A percentile compares a stretch with the other conserved stretches of the same genome.
These are phyloP conservation scores for Bergia sp. DNA, from an alignment of 92 coral and sea anemone genomes.

Conservation along the genomic window DNA sequence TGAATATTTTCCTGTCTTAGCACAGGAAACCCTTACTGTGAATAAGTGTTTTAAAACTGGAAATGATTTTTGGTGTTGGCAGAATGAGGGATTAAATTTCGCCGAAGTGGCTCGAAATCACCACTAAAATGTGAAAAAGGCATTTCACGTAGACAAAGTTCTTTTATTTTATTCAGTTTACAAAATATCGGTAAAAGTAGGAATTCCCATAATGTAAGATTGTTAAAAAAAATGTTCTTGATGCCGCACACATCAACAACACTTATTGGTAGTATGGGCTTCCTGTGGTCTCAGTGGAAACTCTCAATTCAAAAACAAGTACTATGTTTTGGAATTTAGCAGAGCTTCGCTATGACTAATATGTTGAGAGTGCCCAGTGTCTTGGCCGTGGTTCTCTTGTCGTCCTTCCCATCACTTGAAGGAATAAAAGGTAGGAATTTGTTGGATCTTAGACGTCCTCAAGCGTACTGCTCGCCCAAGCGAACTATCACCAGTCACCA, in stretches of 20 bases:
- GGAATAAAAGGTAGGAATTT: conserved; percentile 18
- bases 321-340: background rate
- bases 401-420: background rate
- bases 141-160: no score
- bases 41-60: background rate
- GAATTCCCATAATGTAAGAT: no score
- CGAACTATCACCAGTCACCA: background rate
- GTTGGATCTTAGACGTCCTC: background rate
- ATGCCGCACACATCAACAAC: no score
- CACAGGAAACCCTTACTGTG: background rate
- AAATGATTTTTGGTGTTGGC: no score
- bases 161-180: no score
- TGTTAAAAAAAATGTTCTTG: no score
- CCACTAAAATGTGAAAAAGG: no score
- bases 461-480: background rate
- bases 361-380: background rate
- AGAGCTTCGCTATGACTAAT: background rate
- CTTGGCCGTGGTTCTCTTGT: background rate
- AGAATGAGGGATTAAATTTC: no score
- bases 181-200: no score
- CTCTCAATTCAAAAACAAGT: background rate
- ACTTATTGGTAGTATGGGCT: no score
- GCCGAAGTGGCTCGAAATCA: no score
- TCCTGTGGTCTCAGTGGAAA: background rate
- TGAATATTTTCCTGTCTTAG: background rate